Conservation (phyloP, 2,797 vertebrate species). For the Varecia variegata region DNA sequence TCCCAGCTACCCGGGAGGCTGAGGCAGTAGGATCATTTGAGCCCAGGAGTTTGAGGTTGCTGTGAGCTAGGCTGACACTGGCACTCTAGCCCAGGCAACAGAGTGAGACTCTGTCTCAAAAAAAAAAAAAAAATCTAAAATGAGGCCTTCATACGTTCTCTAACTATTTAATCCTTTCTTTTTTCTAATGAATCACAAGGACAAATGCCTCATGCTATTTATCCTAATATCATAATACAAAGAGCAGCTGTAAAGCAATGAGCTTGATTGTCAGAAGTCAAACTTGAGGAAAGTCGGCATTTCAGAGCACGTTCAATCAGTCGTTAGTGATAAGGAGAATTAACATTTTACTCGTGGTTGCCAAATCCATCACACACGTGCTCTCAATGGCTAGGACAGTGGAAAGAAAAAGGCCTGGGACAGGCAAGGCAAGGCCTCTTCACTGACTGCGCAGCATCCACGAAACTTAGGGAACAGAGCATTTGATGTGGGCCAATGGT, state of each 20-base stretch:
- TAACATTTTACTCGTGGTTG: not conserved
- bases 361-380: not conserved
- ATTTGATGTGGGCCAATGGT: not conserved
- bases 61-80: no score
- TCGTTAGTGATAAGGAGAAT: not conserved
- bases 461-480: not conserved
- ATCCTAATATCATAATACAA: not conserved
- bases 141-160: not conserved
- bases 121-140: not conserved
- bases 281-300: not conserved
- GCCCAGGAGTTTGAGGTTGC: no score
- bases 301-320: not conserved
- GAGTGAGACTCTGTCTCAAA: no score
- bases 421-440: not conserved
- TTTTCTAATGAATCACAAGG: not conserved
- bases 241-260: not conserved
- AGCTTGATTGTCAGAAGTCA: not conserved
- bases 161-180: not conserved
- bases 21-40: no score
- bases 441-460: not conserved
- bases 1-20: no score
- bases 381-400: not conserved
- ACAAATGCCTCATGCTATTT: not conserved
- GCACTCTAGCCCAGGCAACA: no score
- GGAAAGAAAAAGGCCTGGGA: not conserved